phyloP scores from a whole-genome alignment of 2,797 vertebrate species.

The Cossypha heuglini region DNA sequence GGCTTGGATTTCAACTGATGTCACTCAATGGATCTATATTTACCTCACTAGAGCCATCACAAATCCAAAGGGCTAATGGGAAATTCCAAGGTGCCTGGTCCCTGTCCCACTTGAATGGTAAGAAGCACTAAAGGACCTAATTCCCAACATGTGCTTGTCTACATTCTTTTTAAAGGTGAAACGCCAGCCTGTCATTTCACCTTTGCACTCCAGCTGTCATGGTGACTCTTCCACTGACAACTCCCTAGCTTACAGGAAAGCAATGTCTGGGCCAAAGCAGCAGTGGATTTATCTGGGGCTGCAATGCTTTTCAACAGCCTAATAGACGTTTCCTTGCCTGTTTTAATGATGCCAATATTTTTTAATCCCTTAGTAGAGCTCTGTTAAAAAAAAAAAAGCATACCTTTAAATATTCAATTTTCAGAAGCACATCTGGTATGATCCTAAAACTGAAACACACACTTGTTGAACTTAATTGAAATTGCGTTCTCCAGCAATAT shows the following conservation, averaged over 20 bases:
- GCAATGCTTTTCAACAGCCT: background rate
- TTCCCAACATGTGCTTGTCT: background rate
- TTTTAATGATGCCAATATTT: background rate
- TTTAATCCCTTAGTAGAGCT: background rate
- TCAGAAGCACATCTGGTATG: background rate
- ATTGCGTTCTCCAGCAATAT: background rate
- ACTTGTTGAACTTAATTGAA: background rate
- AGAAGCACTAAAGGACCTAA: background rate
- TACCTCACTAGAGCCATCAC: background rate
- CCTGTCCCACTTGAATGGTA: background rate
- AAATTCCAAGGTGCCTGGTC: background rate
- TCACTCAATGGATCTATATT: background rate
- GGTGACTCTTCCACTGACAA: background rate
- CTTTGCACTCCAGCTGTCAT: background rate
- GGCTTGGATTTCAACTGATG: background rate
- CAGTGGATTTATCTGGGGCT: background rate
- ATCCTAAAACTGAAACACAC: background rate
- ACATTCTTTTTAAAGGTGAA: background rate
- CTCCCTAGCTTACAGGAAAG: background rate
- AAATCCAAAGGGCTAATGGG: background rate
- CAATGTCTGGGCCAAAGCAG: background rate
- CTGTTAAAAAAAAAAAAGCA: fast-evolving
- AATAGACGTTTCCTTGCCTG: background rate
- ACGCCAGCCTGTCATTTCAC: fast-evolving
- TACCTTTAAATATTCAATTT: background rate